phyloP scores from a whole-genome alignment of 2,113 vertebrate genomes.

The Brevimyrus niger region DNA sequence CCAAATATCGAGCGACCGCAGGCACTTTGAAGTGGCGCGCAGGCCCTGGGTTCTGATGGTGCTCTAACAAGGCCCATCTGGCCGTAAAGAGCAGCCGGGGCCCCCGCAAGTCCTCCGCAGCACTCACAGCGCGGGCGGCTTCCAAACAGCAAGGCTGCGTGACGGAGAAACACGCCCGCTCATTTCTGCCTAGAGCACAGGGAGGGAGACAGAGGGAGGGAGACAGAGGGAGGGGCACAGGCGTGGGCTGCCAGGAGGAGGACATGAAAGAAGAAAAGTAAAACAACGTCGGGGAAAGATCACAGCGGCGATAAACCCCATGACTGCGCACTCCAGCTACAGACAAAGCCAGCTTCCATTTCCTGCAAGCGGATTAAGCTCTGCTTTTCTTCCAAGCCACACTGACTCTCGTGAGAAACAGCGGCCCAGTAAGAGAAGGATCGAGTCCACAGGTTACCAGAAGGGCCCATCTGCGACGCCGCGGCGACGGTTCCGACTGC shows the following conservation, averaged over 20 bases:
- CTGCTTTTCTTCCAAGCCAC: slow-evolving; percentile 12
- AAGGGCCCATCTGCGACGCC: neutral
- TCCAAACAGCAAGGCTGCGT: slow-evolving; percentile 35
- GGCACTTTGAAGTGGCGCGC: neutral
- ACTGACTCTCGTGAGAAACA: slow-evolving; percentile 29
- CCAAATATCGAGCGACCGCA: neutral
- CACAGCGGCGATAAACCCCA: neutral
- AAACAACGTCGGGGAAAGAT: slow-evolving; percentile 14
- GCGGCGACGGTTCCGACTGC: slow-evolving; percentile 8
- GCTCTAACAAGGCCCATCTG: slow-evolving; percentile 15
- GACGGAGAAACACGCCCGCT: slow-evolving; percentile 36
- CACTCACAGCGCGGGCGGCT: slow-evolving; percentile 21
- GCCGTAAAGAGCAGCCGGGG: neutral
- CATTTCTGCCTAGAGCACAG: slow-evolving; percentile 23
- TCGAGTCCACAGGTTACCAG: slow-evolving; percentile 4
- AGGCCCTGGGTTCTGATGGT: neutral
- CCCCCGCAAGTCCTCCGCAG: slow-evolving; percentile 10
- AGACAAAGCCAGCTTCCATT: neutral
- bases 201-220: neutral
- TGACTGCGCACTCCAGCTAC: neutral
- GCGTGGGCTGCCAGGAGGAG: neutral
- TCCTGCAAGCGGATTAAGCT: neutral
- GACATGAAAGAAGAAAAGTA: neutral
- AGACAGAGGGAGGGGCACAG: neutral
- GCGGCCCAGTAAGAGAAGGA: slow-evolving; percentile 18